Evolutionary conservation across 2,797 vertebrate species (phyloP), one percentile per base, ranked within the genome.

Genomic region (Chelon labrosus): DNA sequence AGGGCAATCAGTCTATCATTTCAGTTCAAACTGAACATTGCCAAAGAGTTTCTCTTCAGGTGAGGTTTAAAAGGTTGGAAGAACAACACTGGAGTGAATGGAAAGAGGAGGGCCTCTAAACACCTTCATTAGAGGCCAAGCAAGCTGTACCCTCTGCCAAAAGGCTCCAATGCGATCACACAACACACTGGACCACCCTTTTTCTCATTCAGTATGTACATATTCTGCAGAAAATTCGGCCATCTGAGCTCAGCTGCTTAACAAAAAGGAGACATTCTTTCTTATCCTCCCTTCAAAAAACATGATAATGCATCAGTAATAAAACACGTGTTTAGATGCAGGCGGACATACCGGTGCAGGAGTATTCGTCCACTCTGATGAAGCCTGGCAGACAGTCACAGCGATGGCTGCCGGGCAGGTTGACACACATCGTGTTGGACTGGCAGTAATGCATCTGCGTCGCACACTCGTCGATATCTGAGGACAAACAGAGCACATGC

Each of bases 381-480:
- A 97, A 98, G 4, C 97, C 97, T 9, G 89, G 71, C 27, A 96
- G 85, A 44, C 98, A 99, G 90, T 99, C 97, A 42, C 97, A 99
- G 68, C 95, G 96, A 85, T 98, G 97, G 44, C 94, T 91, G 0
- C 97, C 97, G 0, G 96, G 96, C 77, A 98, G 77, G 90, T 99
- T 99, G 22, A 97, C 93, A 0, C 98, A 99, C 77, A 94, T 90
- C 0, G 97, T 98, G 80, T 99, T 98, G 87, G 96, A 94, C 53
- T 97, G 97, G 80, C 98, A 99, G 50, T 97, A 98, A 89, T 98
- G 97, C 95, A 97, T 97, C 93, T 97, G 97, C 55, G 96, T 97
- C 0, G 96, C 93, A 25, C 98, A 99, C 88, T 99, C 98, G 41
- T 99, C 97, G 1, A 98, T 96, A 94, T 99, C 98, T 99, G 92